Conservation (phyloP, 2,888 invertebrate genomes). For the Lasioglossum morio region DNA sequence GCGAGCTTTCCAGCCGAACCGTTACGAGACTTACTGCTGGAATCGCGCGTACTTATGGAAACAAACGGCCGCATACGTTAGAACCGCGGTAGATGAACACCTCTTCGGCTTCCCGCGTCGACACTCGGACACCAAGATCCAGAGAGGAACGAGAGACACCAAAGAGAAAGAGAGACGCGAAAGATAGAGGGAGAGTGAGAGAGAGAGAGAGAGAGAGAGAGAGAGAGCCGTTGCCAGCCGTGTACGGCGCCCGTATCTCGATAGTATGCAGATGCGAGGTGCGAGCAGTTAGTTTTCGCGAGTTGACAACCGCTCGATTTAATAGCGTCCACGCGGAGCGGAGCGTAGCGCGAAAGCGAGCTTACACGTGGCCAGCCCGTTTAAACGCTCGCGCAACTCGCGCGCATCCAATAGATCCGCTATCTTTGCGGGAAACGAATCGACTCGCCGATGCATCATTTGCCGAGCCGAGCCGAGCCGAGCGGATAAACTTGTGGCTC, state of each 20-base stretch:
- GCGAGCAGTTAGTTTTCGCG: slow-evolving; percentile 77
- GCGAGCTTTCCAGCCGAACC: slow-evolving; percentile 52
- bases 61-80: slow-evolving; percentile 61
- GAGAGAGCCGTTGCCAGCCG: slow-evolving; percentile 37
- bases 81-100: slow-evolving; percentile 62
- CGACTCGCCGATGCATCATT: slow-evolving; percentile 75
- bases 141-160: background rate
- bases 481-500: slow-evolving; percentile 72
- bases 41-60: slow-evolving; percentile 62
- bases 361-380: slow-evolving; percentile 37
- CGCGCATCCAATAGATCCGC: slow-evolving; percentile 77
- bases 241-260: slow-evolving; percentile 68
- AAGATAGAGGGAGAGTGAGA: background rate
- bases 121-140: slow-evolving; percentile 20
- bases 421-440: slow-evolving; percentile 79
- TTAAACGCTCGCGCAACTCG: slow-evolving; percentile 55
- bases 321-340: slow-evolving; percentile 62
- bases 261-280: slow-evolving; percentile 78
- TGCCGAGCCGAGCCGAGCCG: slow-evolving; percentile 58
- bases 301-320: slow-evolving; percentile 76
- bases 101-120: slow-evolving; percentile 46
- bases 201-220: slow-evolving; percentile 4
- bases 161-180: background rate
- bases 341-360: slow-evolving; percentile 54
- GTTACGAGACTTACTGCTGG: slow-evolving; percentile 58